Percentiles rank a stretch among this genome's conserved stretches.
phyloP scores from a whole-genome alignment of 2,113 vertebrate species.

The Falco punctatus region DNA sequence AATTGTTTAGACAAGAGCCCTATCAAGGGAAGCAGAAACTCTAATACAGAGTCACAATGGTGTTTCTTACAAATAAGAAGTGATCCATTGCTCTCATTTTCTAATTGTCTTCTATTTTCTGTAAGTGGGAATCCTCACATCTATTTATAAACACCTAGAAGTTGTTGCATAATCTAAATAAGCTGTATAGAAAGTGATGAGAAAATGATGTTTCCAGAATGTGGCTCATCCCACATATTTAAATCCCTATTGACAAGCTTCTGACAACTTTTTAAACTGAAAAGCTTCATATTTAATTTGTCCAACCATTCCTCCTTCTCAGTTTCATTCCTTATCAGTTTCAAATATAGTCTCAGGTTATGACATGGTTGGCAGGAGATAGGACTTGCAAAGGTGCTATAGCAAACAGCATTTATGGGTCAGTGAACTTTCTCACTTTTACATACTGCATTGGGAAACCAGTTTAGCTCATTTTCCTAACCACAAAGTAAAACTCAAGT shows the following conservation, averaged over 20 bases:
- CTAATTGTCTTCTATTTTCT: not conserved
- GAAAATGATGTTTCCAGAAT: conserved; percentile 10
- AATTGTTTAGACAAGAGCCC: not conserved
- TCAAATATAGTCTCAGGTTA: not conserved
- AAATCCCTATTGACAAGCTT: conserved; percentile 50
- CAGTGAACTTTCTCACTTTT: not conserved
- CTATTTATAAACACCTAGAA: conserved; percentile 23
- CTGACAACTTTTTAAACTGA: conserved; percentile 4
- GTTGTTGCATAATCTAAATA: conserved; percentile 33
- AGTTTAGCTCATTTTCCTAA: not conserved
- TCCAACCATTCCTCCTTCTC: not conserved
- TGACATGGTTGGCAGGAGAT: not conserved
- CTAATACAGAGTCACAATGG: not conserved
- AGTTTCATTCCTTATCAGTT: not conserved
- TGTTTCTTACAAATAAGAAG: not conserved
- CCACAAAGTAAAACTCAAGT: not conserved
- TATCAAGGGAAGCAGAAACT: not conserved
- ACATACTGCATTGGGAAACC: not conserved
- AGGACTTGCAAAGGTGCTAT: not conserved
- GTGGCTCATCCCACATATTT: conserved; percentile 24
- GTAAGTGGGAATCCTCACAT: not conserved
- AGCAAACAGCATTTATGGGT: not conserved
- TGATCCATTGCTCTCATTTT: not conserved
- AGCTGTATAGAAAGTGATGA: not conserved
- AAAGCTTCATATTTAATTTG: not conserved